Evolutionary conservation across 2,113 vertebrate genomes (phyloP), one percentile per base, ranked within the genome.

Genomic region (Ciconia maguari): DNA sequence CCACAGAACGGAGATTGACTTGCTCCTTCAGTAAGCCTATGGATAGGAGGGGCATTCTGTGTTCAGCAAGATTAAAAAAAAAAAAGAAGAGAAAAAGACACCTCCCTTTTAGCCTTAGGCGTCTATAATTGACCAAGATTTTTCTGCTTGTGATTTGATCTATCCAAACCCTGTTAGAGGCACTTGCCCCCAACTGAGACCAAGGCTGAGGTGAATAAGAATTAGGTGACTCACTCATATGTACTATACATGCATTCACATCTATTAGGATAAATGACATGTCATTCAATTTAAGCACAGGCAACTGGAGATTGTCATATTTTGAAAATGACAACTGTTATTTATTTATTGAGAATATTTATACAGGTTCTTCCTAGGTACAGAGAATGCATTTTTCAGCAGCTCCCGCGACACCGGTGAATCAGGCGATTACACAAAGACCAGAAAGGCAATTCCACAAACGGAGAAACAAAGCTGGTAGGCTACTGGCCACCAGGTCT

Each of bases 311-410:
- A 98, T 98, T 98, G 98, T 98, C 98, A 97, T 98, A 98, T 97
- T 98, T 98, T 98, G 97, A 98, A 98, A 97, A 98, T 98, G 98
- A 98, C 98, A 98, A 98, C 98, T 98, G 98, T 98, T 98, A 98
- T 98, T 98, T 98, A 98, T 98, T 98, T 98, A 98, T 98, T 98
- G 97, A 98, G 98, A 98, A 97, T 98, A 98, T 98, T 98, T 98
- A 98, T 97, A 97, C 97, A 97, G 96, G 94, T 86, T 98, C 95
- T 97, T 98, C 94, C 94, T 95, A 93, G 95, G 97, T 93, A 96
- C 49, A 36, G 95, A 95, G 95, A 97, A 97, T 97, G 94, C 90
- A 97, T 98, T 98, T 98, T 97, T 83, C 97, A 96, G 96, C 93
- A 90, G 96, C 87, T 78, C 80, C 93, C 5, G 9, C 41, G 6